Conservation (phyloP, 2,113 vertebrate genomes). For the Promerops cafer region DNA sequence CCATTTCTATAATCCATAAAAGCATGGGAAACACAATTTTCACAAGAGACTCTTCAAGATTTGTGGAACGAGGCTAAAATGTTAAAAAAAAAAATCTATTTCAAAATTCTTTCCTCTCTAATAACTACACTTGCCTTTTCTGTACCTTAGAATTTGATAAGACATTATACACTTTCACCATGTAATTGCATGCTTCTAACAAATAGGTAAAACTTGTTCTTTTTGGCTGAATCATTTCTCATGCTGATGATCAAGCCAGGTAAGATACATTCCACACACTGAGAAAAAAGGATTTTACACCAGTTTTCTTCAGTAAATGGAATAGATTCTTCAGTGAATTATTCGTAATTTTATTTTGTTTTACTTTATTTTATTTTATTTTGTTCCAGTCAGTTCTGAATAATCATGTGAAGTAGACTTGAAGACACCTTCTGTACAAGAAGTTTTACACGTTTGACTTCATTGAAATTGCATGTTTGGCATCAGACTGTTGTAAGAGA, state of each 20-base stretch:
- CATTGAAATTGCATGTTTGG: constrained; percentile 49
- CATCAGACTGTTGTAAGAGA: constrained; percentile 1
- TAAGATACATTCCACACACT: background rate
- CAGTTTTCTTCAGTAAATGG: background rate
- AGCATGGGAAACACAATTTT: background rate
- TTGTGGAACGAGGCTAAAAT: background rate
- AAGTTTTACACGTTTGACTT: constrained; percentile 26
- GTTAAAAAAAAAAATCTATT: background rate
- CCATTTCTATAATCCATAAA: background rate
- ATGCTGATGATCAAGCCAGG: background rate
- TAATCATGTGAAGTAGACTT: background rate
- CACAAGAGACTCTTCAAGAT: background rate
- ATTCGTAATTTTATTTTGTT: background rate
- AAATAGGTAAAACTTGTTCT: background rate
- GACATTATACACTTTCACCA: background rate
- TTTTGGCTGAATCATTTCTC: background rate
- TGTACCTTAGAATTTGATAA: background rate
- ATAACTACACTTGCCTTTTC: background rate
- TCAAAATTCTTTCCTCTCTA: background rate
- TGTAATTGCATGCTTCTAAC: background rate
- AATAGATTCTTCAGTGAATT: background rate
- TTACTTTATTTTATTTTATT: background rate
- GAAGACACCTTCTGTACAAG: constrained; percentile 21
- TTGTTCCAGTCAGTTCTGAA: background rate
- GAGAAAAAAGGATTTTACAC: background rate